A percentile compares a stretch with the other conserved stretches of the same genome.
phyloP scores from a whole-genome alignment of 2,888 invertebrate genomes.

The Apeira syringaria region DNA sequence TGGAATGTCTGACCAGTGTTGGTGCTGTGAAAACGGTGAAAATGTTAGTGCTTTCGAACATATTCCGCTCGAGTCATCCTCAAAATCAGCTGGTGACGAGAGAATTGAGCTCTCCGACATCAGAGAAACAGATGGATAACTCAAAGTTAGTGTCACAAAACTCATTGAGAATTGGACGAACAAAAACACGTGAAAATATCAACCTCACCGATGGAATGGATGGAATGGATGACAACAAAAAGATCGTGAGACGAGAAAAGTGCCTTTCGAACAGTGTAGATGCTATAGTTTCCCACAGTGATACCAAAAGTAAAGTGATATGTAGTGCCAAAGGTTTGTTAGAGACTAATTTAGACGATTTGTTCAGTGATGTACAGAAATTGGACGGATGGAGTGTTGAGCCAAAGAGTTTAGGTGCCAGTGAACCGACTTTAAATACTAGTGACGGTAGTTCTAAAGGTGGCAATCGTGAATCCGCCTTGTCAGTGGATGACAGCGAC shows the following conservation, averaged over 20 bases:
- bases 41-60: conserved; percentile 79
- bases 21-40: conserved; percentile 75
- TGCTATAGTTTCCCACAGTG: conserved; percentile 61
- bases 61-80: conserved; percentile 69
- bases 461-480: conserved; percentile 63
- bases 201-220: conserved; percentile 48
- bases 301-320: conserved; percentile 76
- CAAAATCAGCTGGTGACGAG: conserved; percentile 60
- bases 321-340: conserved; percentile 82
- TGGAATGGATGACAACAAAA: conserved; percentile 44
- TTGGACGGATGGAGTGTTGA: conserved; percentile 60
- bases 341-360: conserved; percentile 80
- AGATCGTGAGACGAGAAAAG: conserved; percentile 56
- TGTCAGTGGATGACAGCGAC: conserved; percentile 70
- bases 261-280: conserved; percentile 73
- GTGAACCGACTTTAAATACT: conserved; percentile 70
- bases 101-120: conserved; percentile 46
- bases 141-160: conserved; percentile 53
- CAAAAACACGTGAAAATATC: conserved; percentile 63
- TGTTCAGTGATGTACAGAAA: conserved; percentile 67
- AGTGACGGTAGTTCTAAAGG: conserved; percentile 48
- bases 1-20: conserved; percentile 76
- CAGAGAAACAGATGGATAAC: conserved; percentile 46
- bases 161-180: conserved; percentile 64
- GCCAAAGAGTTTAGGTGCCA: conserved; percentile 70